Conservation (phyloP, 1,140 invertebrate species). For the Acyrthosiphon pisum region DNA sequence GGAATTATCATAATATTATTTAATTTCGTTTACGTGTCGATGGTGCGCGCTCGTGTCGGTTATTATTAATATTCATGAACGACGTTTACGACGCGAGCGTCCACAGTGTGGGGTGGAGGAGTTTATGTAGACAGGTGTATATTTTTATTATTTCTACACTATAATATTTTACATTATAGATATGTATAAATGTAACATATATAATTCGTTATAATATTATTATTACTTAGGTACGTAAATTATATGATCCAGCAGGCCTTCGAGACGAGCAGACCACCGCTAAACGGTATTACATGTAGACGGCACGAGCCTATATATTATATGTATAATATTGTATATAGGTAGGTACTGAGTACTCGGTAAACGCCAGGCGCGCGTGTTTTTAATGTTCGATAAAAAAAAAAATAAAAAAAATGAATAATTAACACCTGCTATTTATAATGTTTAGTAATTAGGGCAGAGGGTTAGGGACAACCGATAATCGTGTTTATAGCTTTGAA, state of each 20-base stretch:
- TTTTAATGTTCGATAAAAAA: not conserved
- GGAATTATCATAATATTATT: conserved; percentile 33
- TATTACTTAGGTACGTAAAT: not conserved
- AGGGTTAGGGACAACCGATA: not conserved
- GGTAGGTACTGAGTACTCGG: not conserved
- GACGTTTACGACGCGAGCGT: not conserved
- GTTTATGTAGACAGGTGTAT: conserved; percentile 1
- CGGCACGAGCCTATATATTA: not conserved
- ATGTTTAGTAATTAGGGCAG: not conserved
- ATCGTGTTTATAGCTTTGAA: conserved; percentile 12
- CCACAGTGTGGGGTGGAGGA: not conserved
- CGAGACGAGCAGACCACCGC: not conserved
- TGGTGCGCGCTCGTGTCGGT: conserved; percentile 34
- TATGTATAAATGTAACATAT: not conserved
- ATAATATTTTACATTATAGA: not conserved
- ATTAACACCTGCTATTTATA: not conserved
- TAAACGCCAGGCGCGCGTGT: not conserved
- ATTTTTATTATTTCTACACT: conserved; percentile 3
- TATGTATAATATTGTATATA: not conserved
- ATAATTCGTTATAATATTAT: not conserved
- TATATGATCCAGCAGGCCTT: not conserved
- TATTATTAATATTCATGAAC: conserved; percentile 39
- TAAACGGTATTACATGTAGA: not conserved
- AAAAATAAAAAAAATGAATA: not conserved
- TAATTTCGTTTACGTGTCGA: conserved; percentile 32